Conservation (phyloP, 2,888 invertebrate genomes). For the Caenorhabditis virilis region DNA sequence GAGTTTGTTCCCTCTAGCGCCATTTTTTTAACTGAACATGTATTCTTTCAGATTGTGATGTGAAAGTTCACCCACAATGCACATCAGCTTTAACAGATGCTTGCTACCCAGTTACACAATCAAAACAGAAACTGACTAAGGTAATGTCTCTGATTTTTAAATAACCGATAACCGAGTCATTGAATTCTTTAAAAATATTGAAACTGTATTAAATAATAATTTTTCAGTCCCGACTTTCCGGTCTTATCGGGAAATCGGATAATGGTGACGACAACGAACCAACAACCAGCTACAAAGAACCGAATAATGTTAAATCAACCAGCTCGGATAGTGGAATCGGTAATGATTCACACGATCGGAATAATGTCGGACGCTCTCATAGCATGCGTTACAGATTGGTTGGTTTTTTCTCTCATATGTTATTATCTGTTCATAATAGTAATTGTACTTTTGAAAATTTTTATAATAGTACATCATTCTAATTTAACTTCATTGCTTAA, state of each 20-base stretch:
- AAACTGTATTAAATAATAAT: neutral
- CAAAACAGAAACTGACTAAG: constrained; percentile 33
- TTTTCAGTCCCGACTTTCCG: constrained; percentile 41
- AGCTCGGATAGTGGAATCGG: constrained; percentile 67
- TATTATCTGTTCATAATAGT: neutral
- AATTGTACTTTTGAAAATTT: neutral
- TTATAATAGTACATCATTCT: neutral
- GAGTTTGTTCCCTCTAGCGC: constrained; percentile 42
- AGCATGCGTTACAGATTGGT: constrained; percentile 48
- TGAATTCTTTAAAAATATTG: too few species aligned
- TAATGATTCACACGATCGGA: constrained; percentile 47
- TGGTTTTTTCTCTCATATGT: constrained; percentile 2
- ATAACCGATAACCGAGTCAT: too few species aligned
- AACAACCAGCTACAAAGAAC: constrained; percentile 32
- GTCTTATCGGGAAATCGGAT: constrained; percentile 45
- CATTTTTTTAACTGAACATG: neutral
- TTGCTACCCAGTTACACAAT: constrained; percentile 74
- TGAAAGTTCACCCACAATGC: constrained; percentile 85
- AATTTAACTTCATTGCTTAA: constrained; percentile 3
- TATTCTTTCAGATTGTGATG: constrained; percentile 79
- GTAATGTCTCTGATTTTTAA: constrained; percentile 6
- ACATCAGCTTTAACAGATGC: constrained; percentile 81
- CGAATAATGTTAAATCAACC: constrained; percentile 49
- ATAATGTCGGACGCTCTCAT: constrained; percentile 38
- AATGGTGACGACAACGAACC: constrained; percentile 38